Evolutionary conservation across 2,888 invertebrate genomes (phyloP), one percentile per base, ranked within the genome.

Genomic region (Lasioglossum figueresi): DNA sequence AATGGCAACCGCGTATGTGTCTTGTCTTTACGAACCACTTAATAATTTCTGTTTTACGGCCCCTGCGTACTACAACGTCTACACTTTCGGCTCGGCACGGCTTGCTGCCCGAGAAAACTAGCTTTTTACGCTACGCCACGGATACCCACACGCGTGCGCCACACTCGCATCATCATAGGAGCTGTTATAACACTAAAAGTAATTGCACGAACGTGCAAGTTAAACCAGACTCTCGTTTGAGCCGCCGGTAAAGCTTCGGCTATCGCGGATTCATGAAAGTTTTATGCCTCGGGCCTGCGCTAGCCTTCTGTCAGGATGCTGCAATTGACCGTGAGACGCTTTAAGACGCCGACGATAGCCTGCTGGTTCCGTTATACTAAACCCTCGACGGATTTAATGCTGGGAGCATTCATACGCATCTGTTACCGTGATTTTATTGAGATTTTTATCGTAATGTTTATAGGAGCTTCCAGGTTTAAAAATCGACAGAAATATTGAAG

Each of bases 21-120:
- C 82, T 68, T 74, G 78, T 85, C 81, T 83, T 80, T 45, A 82
- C 75, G 88, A 84, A 82, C 85, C 88, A 80, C 83, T 89, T 89
- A 88, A 89, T 89, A 89, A 89, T 89, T 89, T 87, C 83, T 79
- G 80, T 79, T 89, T 89, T 89, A 89, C 84, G 83, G 66, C 76
- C 75, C 79, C 79, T 73, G 71, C 48, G 83, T 59, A 77, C 80
- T 82, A 82, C 80, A 79, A 73, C 82, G 77, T 77, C 71, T 31
- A 52, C 74, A 74, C 76, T 79, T 81, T 56, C 70, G 52, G 68
- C 56, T 37, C 59, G 27, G 56, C 75, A 45, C 48, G 79, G 19
- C 56, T 48, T 40, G 72, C 68, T 74, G 77, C 66, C 75, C 80
- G 89, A 80, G 85, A 82, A 79, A 89, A 82, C 89, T 89, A 82